phyloP scores from a whole-genome alignment of 2,797 vertebrate species.

The Parauchenoglanis ngamensis region DNA sequence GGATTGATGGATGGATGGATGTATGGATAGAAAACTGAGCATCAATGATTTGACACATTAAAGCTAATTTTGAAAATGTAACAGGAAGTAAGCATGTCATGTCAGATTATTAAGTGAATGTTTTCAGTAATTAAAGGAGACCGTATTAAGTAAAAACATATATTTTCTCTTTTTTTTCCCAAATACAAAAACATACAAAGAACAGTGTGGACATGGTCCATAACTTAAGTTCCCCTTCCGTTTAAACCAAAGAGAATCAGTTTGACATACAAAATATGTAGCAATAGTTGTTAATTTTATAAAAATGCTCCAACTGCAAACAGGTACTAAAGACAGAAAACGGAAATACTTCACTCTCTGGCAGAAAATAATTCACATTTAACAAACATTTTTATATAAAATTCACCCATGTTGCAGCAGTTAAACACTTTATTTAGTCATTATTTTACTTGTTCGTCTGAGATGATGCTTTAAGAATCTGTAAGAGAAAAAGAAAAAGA shows the following conservation, averaged over 20 bases:
- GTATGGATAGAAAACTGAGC: neutral
- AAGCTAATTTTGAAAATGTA: neutral
- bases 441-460: neutral
- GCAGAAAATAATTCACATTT: neutral
- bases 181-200: constrained; percentile 29
- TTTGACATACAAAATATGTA: neutral
- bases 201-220: constrained; percentile 43
- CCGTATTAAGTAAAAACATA: neutral
- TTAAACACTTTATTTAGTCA: neutral
- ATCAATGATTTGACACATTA: neutral
- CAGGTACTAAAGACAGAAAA: constrained; percentile 5
- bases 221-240: constrained; percentile 15
- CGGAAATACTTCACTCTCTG: neutral
- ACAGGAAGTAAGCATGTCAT: neutral
- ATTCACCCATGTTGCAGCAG: neutral
- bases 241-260: constrained; percentile 15
- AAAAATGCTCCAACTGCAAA: constrained; percentile 20
- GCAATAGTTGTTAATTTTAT: neutral
- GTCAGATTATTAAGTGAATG: neutral
- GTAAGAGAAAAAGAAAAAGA: neutral
- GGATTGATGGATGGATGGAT: too few relatives aligned
- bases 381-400: neutral
- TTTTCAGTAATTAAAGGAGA: neutral
- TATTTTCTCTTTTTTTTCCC: neutral
- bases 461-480: constrained; percentile 13